Evolutionary conservation across 2,797 vertebrate genomes (phyloP).

Genomic region (Lepus townsendii): DNA sequence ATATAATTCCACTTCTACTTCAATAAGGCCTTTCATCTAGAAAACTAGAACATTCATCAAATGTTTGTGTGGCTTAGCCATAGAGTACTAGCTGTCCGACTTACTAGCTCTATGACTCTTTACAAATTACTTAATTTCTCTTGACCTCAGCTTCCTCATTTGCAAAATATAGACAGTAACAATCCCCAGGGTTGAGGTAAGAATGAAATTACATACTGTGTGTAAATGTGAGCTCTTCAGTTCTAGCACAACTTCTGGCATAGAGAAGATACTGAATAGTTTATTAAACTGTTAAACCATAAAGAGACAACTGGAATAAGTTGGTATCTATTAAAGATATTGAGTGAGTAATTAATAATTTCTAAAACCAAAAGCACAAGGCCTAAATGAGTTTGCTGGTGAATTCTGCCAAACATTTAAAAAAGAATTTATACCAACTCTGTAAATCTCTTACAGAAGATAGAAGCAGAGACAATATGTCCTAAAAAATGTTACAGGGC

Average conservation of each 20-base stretch:
- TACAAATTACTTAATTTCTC: constrained; percentile 12
- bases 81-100: background rate
- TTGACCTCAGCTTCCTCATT: background rate
- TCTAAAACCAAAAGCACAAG: background rate
- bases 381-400: background rate
- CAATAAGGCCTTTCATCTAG: background rate
- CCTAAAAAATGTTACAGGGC: background rate
- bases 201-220: constrained; percentile 3
- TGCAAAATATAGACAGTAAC: background rate
- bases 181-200: background rate
- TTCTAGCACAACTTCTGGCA: background rate
- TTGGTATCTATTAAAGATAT: background rate
- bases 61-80: background rate
- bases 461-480: background rate
- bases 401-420: constrained; percentile 29
- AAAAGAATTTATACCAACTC: background rate
- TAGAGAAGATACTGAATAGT: background rate
- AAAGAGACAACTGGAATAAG: background rate
- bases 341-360: background rate
- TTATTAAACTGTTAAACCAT: constrained; percentile 2
- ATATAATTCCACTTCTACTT: background rate
- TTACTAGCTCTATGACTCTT: background rate
- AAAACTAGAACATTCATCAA: background rate
- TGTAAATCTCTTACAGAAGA: background rate
- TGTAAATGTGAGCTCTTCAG: background rate